Conservation (phyloP, 1,140 invertebrate genomes). For the Cherax destructor region DNA sequence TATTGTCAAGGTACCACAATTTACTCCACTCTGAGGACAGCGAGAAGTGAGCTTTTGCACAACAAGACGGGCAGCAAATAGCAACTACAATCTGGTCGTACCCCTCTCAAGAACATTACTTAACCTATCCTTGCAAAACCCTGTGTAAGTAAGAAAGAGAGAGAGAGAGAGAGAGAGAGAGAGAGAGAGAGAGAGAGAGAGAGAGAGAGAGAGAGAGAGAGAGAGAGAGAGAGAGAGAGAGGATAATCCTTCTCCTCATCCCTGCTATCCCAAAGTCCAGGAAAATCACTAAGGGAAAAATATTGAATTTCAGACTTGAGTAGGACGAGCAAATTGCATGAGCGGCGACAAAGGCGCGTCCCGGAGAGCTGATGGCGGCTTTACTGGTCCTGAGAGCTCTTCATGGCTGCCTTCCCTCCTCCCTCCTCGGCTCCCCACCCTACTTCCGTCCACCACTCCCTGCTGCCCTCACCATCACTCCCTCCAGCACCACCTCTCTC, state of each 20-base stretch:
- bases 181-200: background rate
- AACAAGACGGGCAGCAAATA: too few species aligned
- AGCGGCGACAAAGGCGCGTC: background rate
- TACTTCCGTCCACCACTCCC: background rate
- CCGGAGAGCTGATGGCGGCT: background rate
- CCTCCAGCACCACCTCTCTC: background rate
- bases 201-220: background rate
- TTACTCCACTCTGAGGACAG: too few species aligned
- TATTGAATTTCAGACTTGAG: conserved; percentile 5
- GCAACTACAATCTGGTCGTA: too few species aligned
- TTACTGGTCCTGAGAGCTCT: background rate
- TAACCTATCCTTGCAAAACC: too few species aligned
- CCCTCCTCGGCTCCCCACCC: background rate
- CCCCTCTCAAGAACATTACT: too few species aligned
- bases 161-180: background rate
- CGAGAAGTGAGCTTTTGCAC: too few species aligned
- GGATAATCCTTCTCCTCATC: background rate
- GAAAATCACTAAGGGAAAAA: conserved; percentile 19
- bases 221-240: background rate
- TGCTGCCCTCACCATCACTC: background rate
- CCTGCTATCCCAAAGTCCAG: background rate
- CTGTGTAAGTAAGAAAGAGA: background rate
- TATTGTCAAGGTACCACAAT: too few species aligned
- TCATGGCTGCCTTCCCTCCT: background rate
- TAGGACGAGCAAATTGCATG: background rate